phyloP scores from a whole-genome alignment of 1,140 invertebrate species.

The Leucophenga varia region DNA sequence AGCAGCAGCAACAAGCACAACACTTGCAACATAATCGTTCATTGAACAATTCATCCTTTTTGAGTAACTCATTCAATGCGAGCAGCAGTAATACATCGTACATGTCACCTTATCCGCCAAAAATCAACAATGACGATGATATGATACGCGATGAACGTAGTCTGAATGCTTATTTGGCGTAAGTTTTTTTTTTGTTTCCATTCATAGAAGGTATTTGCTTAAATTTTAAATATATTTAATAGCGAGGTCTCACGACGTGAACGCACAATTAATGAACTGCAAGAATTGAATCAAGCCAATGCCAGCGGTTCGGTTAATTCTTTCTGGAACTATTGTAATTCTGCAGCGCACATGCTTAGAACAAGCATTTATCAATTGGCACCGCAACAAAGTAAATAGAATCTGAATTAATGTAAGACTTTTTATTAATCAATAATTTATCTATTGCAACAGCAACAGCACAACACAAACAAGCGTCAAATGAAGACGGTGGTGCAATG shows the following conservation, averaged over 20 bases:
- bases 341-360: slow-evolving; percentile 44
- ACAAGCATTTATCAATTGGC: slow-evolving; percentile 49
- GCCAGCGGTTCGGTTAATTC: slow-evolving; percentile 34
- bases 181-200: slow-evolving; percentile 5
- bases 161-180: slow-evolving; percentile 56
- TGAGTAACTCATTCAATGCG: slow-evolving; percentile 34
- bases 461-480: slow-evolving; percentile 38
- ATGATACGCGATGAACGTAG: slow-evolving; percentile 58
- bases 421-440: neutral
- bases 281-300: slow-evolving; percentile 22
- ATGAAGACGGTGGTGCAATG: slow-evolving; percentile 38
- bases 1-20: neutral
- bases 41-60: slow-evolving; percentile 27
- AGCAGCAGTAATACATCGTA: slow-evolving; percentile 35
- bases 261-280: slow-evolving; percentile 27
- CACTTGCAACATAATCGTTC: slow-evolving; percentile 7
- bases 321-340: slow-evolving; percentile 54
- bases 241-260: slow-evolving; percentile 31
- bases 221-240: slow-evolving; percentile 3
- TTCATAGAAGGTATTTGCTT: neutral
- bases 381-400: slow-evolving; percentile 21
- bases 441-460: slow-evolving; percentile 21
- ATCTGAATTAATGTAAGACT: neutral
- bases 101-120: slow-evolving; percentile 44
- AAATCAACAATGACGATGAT: slow-evolving; percentile 47